Conservation (phyloP, 2,797 vertebrate genomes). For the Acipenser ruthenus region DNA sequence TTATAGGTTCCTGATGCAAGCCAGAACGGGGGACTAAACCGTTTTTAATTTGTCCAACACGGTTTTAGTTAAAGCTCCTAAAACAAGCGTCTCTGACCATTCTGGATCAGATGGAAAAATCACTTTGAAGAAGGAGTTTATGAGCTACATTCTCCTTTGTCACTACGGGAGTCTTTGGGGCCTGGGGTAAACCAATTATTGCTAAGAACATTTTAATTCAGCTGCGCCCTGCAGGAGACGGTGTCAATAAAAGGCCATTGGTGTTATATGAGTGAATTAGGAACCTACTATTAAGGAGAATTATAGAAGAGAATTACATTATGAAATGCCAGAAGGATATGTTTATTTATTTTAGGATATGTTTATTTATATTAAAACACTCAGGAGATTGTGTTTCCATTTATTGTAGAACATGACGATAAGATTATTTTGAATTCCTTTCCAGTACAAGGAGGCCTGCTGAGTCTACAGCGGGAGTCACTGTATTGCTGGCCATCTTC, state of each 20-base stretch:
- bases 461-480: slow-evolving; percentile 23
- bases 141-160: slow-evolving; percentile 62
- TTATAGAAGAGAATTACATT: slow-evolving; percentile 26
- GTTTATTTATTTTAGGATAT: slow-evolving; percentile 41
- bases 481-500: slow-evolving; percentile 25
- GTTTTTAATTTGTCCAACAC: slow-evolving; percentile 73
- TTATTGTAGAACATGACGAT: slow-evolving; percentile 39
- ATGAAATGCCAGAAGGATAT: slow-evolving; percentile 31
- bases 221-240: slow-evolving; percentile 28
- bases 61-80: slow-evolving; percentile 65
- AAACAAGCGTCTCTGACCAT: slow-evolving; percentile 43
- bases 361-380: slow-evolving; percentile 45
- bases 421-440: slow-evolving; percentile 44
- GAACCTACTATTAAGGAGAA: slow-evolving; percentile 27
- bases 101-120: slow-evolving; percentile 45
- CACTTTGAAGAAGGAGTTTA: slow-evolving; percentile 55
- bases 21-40: slow-evolving; percentile 66
- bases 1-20: slow-evolving; percentile 59
- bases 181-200: slow-evolving; percentile 51
- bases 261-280: slow-evolving; percentile 26
- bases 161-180: slow-evolving; percentile 52
- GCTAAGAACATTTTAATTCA: slow-evolving; percentile 38
- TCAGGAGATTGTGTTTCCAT: slow-evolving; percentile 44
- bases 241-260: slow-evolving; percentile 33
- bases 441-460: slow-evolving; percentile 32